These are phyloP conservation scores for Pachycephus smyrnensis DNA, from an alignment of 2,888 invertebrate species.

Conservation along the genomic window DNA sequence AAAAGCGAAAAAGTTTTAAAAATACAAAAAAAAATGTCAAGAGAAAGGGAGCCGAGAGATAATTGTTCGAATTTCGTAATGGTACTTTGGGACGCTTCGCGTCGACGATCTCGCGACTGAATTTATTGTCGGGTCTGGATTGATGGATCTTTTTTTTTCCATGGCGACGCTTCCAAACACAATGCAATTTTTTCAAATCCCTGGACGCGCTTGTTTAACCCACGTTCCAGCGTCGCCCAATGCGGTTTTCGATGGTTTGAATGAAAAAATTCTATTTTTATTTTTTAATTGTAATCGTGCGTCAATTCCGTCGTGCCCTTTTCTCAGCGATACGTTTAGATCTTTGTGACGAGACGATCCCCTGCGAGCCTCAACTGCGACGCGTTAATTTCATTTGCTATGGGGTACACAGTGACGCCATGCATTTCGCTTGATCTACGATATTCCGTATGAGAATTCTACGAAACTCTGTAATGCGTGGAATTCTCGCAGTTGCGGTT, in stretches of 20 bases:
- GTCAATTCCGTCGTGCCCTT: background rate
- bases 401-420: background rate
- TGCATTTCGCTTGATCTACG: background rate
- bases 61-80: background rate
- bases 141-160: background rate
- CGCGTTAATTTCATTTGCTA: background rate
- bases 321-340: background rate
- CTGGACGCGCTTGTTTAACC: background rate
- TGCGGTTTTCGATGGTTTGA: background rate
- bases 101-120: background rate
- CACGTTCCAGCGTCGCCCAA: background rate
- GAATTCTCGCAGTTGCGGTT: constrained; percentile 1
- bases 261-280: background rate
- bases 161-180: background rate
- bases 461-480: background rate
- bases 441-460: background rate
- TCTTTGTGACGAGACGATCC: background rate
- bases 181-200: background rate
- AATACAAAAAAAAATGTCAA: background rate
- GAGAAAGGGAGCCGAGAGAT: background rate
- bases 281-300: background rate
- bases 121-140: background rate
- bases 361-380: background rate
- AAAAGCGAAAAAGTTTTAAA: background rate
- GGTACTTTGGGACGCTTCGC: background rate